Base-by-base conservation (phyloP, 2,888 invertebrate species). In the Ectobius pallidus region DNA sequence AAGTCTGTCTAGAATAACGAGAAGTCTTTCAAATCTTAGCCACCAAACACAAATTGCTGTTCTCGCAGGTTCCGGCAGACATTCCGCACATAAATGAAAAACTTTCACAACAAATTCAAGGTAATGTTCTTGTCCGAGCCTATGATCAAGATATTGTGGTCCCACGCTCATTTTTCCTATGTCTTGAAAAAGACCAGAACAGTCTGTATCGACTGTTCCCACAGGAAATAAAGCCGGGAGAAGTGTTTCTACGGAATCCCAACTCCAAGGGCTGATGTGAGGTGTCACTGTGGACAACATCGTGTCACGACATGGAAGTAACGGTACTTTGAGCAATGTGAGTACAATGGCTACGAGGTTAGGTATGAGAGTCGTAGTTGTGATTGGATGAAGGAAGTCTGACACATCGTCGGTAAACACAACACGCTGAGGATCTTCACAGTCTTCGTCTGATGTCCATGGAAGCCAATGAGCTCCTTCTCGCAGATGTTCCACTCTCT, bases 401-500 rank as follows among this genome's bases (percentile, higher is more conserved):
- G 87, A 85, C 11, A 89, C 86, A 79, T 90, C 90, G 77, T 88
- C 88, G 42, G 86, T 84, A 75, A 87, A 88, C 52, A 90, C 86
- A 78, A 91, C 84, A 79, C 91, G 86, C 82, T 92, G 89, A 74
- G 91, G 86, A 85, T 90, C 89, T 78, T 86, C 85, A 79, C 87
- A 84, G n/a, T 84, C 79, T 44, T 82, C 79, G 55, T 83, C 84
- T 34, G 81, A 82, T 22, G 82, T 84, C 9, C 82, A 79, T 1
- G 91, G 89, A 44, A 91, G 84, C 87, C 91, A 93, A 82, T 91
- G 90, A 78, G 87, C 89, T 20, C 88, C 87, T 78, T 90, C 91
- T n/a, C 93, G 86, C 70, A 92, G 83, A 14, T 89, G 89, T 83
- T 93, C 93, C 73, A 91, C 88, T 74, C 93, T 87, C 77, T 90